Base-by-base conservation (phyloP, 2,888 invertebrate species). In the Nomada fabriciana region DNA sequence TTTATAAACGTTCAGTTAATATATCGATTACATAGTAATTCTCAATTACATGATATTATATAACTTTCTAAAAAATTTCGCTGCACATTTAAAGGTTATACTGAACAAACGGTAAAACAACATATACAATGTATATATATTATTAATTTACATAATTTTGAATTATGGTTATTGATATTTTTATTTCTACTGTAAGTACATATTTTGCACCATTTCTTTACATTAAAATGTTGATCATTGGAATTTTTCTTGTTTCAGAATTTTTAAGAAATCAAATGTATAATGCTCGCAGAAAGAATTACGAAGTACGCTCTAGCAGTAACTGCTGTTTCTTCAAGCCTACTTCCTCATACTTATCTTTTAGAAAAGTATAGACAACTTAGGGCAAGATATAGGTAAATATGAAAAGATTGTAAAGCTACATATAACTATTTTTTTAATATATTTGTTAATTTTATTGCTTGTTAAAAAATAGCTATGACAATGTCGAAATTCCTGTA, bases 371-470 rank as follows among this genome's bases (percentile, higher is more conserved):
- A 96, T 89, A 95, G 95, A 90, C 95, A 96, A 50, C 94, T 96
- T 82, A 94, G 96, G 9, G 96, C 96, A 81, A 94, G 96, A 87
- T 97, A 97, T 92, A 95, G 95, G 97, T 96, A 94, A 92, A 93
- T 93, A 72, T 74, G 43, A 55, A 42, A 4, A 42, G 23, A 18
- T n/a, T 11, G n/a, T 52, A 7, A 2, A 47, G 57, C 13, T 13
- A 57, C 13, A 25, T 23, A 47, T 60, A 59, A 1, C 5, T 20
- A 20, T 36, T 18, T 36, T n/a, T 29, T 13, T 36, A 53, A 29
- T 18, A 13, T 3, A 47, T 18, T 18, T 63, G 5, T 73, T 60
- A 42, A 75, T 57, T n/a, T n/a, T 50, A 18, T 52, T 25, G 36
- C 50, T 61, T 61, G 47, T 61, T 57, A n/a, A 0, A 23, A 52